Conservation (phyloP, 2,888 invertebrate species). For the Macroteleia sp. region DNA sequence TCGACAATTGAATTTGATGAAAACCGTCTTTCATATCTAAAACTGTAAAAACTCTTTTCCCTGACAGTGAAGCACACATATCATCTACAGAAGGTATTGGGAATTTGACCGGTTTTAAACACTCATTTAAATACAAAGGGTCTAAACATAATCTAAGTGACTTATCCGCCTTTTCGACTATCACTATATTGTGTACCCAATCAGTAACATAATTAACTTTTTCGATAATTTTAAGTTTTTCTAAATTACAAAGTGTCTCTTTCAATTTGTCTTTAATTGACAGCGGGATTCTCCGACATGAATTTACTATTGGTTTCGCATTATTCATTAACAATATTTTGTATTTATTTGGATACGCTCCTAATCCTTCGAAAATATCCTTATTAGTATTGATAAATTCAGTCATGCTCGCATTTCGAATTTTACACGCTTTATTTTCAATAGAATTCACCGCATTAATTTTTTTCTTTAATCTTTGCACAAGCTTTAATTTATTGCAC, state of each 20-base stretch:
- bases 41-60: slow-evolving; percentile 43
- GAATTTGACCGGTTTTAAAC: too few relatives aligned
- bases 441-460: too few relatives aligned
- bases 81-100: slow-evolving; percentile 41
- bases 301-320: slow-evolving; percentile 11
- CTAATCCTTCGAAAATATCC: slow-evolving; percentile 7
- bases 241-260: too few relatives aligned
- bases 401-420: not conserved
- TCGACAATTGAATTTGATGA: slow-evolving; percentile 51
- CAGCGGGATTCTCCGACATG: slow-evolving; percentile 6
- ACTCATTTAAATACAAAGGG: too few relatives aligned
- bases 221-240: slow-evolving; percentile 21
- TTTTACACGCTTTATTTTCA: too few relatives aligned
- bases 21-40: slow-evolving; percentile 59
- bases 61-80: slow-evolving; percentile 18
- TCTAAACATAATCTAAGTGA: too few relatives aligned
- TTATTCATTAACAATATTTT: too few relatives aligned
- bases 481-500: slow-evolving; percentile 1
- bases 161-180: too few relatives aligned
- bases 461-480: not conserved
- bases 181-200: too few relatives aligned
- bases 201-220: too few relatives aligned
- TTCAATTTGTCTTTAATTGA: slow-evolving; percentile 14
- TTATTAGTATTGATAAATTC: not conserved
- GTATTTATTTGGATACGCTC: slow-evolving; percentile 5